Evolutionary conservation across 2,888 invertebrate species (phyloP), one percentile per base, ranked within the genome.

Genomic region (Koerneria pararmatus): DNA sequence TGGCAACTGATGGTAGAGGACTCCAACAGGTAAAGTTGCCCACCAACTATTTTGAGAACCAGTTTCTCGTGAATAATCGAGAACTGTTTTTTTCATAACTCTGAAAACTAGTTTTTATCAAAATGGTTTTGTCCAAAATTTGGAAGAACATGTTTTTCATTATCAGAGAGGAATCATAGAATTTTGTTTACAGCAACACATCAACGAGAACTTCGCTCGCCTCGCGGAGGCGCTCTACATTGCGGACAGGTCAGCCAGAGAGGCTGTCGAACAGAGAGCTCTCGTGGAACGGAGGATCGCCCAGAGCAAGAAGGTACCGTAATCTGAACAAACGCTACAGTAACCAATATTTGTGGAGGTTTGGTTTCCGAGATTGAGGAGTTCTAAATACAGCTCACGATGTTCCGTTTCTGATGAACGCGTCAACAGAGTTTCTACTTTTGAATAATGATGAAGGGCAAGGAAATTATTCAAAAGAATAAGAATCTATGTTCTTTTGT

Each of bases 191-290:
- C 92, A 93, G 82, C 91, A 93, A 2, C 97, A 98, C 84, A 94
- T 99, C 67, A 98, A 97, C 84, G 98, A 99, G 84, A 98, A 98
- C 85, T 99, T 98, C 85, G 94, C 97, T 0, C 98, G 97, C 84
- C 87, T 99, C 66, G 93, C 98, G 0, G 97, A 99, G 84, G 93
- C 98, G 0, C 86, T 99, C 60, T 97, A 95, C 84, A 95, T 98
- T 77, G 97, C 98, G 1, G 98, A 98, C 84, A 86, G 91, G 80
- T 86, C 34, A 85, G 95, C 97, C 0, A 87, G 97, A 56, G 97
- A 98, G 85, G 94, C 95, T 0, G 97, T 99, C 0, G 97, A 98
- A 83, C 93, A 93, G 77, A 87, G 98, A 34, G 93, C 95, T 0
- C 93, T 95, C 82, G 86, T 98, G 1, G 97, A 98, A 84, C 62